Evolutionary conservation across 2,797 vertebrate genomes (phyloP), one percentile per base, ranked within the genome.

Genomic region (Diplodus sargus): DNA sequence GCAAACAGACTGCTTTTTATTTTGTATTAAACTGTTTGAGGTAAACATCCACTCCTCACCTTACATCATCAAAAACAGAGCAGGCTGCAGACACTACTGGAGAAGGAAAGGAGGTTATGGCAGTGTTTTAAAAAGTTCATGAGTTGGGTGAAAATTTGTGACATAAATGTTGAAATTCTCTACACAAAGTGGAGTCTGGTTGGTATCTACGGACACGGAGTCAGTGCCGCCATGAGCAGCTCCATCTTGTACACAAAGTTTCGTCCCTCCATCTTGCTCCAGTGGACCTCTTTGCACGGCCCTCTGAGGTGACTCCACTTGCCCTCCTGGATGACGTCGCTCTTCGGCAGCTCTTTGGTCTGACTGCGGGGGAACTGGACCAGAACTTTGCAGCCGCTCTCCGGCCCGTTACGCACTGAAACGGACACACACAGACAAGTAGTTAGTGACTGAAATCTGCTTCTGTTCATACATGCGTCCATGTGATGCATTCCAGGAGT

Each of bases 191-290:
- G 23, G 28, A n/a, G 34, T 22, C 12, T 28, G 28, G 28, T 28
- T 13, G 42, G 59, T 60, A 0, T 43, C 84, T 78, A 94, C 7
- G 92, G 96, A 81, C 97, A 97, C 0, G 97, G 97, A 1, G 97
- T 98, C 7, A 99, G 91, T 0, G 97, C 98, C 0, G 98, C 97
- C 98, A 99, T 99, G 20, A 99, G 96, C 15, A 99, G 96, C 90
- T 99, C 98, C 97, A 99, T 99, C 90, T 99, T 99, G 90, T 99
- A 99, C 15, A 99, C 97, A 43, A 99, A 99, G 92, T 99, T 99
- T 2, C 97, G 95, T 1, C 98, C 98, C 90, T 99, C 98, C 98
- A 99, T 98, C 88, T 95, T 96, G 91, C 95, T 97, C 98, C 98
- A 99, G 87, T 97, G 96, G 34, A 99, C 97, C 87, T 99, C 98